Evolutionary conservation across 2,113 vertebrate genomes (phyloP).

Genomic region (Aegithalos caudatus): DNA sequence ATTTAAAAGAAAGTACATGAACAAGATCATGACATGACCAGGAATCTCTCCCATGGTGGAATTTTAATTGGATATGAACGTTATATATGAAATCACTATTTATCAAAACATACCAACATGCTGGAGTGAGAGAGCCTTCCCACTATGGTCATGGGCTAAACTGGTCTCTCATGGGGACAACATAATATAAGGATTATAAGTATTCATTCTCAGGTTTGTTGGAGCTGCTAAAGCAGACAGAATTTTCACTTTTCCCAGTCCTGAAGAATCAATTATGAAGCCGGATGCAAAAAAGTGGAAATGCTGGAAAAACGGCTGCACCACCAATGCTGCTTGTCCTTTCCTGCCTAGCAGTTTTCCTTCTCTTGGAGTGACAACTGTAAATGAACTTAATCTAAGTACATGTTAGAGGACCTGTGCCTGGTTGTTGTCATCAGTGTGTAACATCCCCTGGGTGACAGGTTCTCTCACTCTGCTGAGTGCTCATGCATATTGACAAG

Average conservation of each 20-base stretch:
- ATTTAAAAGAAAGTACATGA: neutral
- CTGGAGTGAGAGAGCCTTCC: neutral
- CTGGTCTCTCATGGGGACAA: neutral
- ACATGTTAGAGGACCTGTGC: neutral
- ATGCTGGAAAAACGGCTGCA: neutral
- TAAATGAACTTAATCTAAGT: conserved; percentile 13
- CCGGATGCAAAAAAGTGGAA: neutral
- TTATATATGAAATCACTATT: neutral
- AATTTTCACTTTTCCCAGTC: neutral
- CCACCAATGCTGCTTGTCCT: neutral
- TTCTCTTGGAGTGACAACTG: neutral
- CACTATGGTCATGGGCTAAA: neutral
- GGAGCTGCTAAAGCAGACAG: neutral
- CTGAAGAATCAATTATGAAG: neutral
- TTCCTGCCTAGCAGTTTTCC: neutral
- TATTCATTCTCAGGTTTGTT: neutral
- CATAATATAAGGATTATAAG: neutral
- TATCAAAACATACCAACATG: neutral
- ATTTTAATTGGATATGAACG: neutral
- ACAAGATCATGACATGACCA: neutral
- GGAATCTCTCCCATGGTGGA: neutral
- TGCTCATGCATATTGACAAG: conserved; percentile 38
- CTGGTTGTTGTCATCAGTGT: conserved; percentile 15
- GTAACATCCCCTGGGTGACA: conserved; percentile 25
- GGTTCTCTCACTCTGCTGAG: neutral